Percentiles rank a stretch among this genome's conserved stretches.
Conservation (phyloP, 2,888 invertebrate genomes). For the Chrysomela aeneicollis region DNA sequence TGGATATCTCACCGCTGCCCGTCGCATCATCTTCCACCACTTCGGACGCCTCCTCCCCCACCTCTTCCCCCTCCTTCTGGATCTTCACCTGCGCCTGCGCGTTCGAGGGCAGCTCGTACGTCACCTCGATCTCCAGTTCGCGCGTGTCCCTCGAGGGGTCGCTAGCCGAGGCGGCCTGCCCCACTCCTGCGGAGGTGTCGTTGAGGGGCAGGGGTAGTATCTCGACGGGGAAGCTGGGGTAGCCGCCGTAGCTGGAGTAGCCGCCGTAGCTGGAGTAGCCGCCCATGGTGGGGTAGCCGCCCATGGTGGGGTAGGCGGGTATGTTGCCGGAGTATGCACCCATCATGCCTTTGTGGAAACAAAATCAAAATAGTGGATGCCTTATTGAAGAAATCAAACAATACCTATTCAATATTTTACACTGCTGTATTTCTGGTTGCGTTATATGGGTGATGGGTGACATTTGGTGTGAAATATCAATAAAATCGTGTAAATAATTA, state of each 20-base stretch:
- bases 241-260: slow-evolving; percentile 12
- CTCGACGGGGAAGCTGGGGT: background rate
- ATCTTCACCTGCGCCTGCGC: slow-evolving; percentile 37
- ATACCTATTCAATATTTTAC: too few species aligned
- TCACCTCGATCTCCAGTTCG: slow-evolving; percentile 36
- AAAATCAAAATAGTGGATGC: too few species aligned
- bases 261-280: slow-evolving; percentile 13
- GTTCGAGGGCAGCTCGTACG: slow-evolving; percentile 29
- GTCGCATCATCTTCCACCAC: background rate
- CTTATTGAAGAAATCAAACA: too few species aligned
- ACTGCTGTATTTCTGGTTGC: too few species aligned
- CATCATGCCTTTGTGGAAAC: too few species aligned
- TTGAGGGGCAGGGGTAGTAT: too few species aligned
- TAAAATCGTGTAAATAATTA: too few species aligned
- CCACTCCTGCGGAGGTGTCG: too few species aligned
- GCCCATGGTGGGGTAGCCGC: background rate
- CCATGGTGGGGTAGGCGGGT: too few species aligned
- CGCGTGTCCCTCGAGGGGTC: slow-evolving; percentile 19
- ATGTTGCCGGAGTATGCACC: too few species aligned
- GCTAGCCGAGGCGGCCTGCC: background rate
- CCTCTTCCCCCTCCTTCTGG: background rate
- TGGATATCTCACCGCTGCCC: background rate
- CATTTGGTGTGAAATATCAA: too few species aligned
- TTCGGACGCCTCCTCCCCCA: background rate
- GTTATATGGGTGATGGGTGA: too few species aligned